These are phyloP conservation scores for Celastrina argiolus DNA, from an alignment of 2,888 invertebrate genomes.

Conservation along the genomic window DNA sequence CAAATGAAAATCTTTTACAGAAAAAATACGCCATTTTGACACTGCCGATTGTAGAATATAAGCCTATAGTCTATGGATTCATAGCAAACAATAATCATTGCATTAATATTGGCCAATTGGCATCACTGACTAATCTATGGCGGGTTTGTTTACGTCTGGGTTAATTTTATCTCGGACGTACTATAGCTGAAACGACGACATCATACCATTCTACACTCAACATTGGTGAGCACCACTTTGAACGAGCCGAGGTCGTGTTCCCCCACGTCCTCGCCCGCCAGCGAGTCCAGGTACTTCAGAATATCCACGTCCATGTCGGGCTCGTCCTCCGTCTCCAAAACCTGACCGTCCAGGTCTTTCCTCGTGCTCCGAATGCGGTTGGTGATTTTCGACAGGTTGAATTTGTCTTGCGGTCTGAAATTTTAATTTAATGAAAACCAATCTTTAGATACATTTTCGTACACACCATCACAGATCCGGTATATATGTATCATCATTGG, in stretches of 20 bases:
- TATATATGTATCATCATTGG: no score
- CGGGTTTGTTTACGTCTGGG: no score
- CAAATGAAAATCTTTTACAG: no score
- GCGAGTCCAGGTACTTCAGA: conserved; percentile 58
- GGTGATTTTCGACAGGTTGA: conserved; percentile 67
- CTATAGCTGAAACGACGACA: conserved; percentile 41
- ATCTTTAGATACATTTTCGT: no score
- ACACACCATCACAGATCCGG: no score
- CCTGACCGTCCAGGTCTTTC: conserved; percentile 72
- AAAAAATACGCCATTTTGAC: no score
- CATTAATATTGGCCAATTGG: no score
- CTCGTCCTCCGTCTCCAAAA: conserved; percentile 53
- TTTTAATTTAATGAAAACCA: not conserved
- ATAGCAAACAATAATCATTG: no score
- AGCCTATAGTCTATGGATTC: no score
- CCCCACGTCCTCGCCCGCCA: conserved; percentile 61
- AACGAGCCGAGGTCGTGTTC: conserved; percentile 60
- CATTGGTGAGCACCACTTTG: conserved; percentile 65
- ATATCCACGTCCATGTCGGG: conserved; percentile 58
- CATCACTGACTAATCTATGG: no score
- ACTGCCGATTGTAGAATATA: no score
- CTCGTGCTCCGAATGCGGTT: conserved; percentile 81
- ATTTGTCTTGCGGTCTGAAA: conserved; percentile 55
- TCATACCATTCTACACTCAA: conserved; percentile 62
- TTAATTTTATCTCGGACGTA: no score